A percentile compares a stretch with the other conserved stretches of the same genome.
phyloP scores from a whole-genome alignment of 2,113 vertebrate species.

The Felis chaus region DNA sequence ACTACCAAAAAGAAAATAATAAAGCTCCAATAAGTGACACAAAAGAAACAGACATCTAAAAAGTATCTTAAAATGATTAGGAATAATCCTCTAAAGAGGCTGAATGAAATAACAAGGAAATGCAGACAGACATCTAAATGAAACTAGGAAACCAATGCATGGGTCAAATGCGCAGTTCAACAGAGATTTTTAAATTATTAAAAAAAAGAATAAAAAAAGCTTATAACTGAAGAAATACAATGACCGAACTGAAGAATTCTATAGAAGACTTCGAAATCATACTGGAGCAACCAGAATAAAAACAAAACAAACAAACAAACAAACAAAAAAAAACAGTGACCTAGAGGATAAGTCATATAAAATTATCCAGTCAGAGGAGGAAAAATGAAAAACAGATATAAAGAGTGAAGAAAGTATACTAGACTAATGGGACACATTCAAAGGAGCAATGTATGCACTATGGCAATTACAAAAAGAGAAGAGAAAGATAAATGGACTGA shows the following conservation, averaged over 20 bases:
- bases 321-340: neutral
- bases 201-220: neutral
- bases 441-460: neutral
- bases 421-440: neutral
- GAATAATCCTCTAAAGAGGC: neutral
- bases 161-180: neutral
- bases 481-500: neutral
- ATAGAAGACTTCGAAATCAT: neutral
- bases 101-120: neutral
- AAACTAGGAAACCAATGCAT: neutral
- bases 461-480: neutral
- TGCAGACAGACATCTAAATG: neutral
- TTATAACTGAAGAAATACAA: neutral
- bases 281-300: neutral
- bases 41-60: neutral
- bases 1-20: neutral
- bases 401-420: neutral
- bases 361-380: neutral
- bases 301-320: too few species aligned
- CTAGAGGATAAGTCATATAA: neutral
- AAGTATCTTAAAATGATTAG: neutral
- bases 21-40: neutral
- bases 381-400: neutral
- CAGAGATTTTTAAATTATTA: neutral
- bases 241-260: neutral